These are phyloP conservation scores for Phataginus tricuspis DNA, from an alignment of 2,797 vertebrate species.

Conservation along the genomic window DNA sequence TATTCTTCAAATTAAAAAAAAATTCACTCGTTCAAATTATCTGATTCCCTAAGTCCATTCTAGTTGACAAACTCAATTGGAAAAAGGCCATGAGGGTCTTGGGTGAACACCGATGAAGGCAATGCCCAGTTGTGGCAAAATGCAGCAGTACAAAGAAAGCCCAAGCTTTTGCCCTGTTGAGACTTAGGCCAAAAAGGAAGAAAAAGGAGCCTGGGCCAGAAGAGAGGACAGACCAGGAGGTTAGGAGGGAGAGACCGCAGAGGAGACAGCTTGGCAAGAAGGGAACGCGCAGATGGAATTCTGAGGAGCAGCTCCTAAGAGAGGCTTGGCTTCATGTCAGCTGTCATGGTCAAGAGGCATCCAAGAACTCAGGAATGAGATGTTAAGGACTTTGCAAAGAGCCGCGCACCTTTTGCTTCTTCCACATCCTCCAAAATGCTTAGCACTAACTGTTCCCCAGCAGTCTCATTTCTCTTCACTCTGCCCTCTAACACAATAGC, in stretches of 20 bases:
- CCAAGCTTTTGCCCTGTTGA: not conserved
- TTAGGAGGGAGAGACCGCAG: not conserved
- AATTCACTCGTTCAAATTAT: not conserved
- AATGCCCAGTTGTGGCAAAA: not conserved
- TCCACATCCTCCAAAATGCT: not conserved
- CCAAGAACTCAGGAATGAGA: not conserved
- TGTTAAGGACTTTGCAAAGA: not conserved
- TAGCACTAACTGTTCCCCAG: not conserved
- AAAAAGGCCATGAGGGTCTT: not conserved
- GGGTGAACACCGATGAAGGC: not conserved
- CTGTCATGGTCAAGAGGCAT: not conserved
- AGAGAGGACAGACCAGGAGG: not conserved
- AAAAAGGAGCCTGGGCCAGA: not conserved
- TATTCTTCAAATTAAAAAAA: constrained; percentile 15
- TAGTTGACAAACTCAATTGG: not conserved
- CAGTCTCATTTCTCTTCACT: not conserved
- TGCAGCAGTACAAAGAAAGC: not conserved
- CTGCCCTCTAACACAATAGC: not conserved
- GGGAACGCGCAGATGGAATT: not conserved
- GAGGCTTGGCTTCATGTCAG: not conserved
- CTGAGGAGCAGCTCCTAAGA: not conserved
- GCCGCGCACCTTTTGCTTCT: not conserved
- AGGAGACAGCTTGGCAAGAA: not conserved
- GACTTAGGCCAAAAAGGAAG: not conserved
- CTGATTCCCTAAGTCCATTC: constrained; percentile 37